Percentiles rank a stretch among this genome's conserved stretches.
phyloP scores from a whole-genome alignment of 2,888 invertebrate species.

The Tinea semifulvella region DNA sequence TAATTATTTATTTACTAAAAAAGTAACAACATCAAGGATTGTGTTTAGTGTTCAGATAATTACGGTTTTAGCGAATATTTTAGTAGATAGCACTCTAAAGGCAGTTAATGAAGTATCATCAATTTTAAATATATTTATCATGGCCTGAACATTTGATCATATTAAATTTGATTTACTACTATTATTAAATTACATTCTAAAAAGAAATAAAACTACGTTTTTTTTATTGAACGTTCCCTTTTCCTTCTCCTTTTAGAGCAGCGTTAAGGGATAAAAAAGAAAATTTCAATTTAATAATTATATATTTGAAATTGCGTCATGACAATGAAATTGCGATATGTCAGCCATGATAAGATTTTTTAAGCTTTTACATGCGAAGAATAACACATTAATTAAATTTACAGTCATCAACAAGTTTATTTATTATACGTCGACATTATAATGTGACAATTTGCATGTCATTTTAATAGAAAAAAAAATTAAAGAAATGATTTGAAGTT shows the following conservation, averaged over 20 bases:
- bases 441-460: background rate
- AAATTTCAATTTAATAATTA: background rate
- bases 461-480: too few species aligned
- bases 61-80: background rate
- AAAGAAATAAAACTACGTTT: background rate
- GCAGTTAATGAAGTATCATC: slow-evolving; percentile 42
- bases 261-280: slow-evolving; percentile 53
- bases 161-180: too few species aligned
- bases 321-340: slow-evolving; percentile 62
- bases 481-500: too few species aligned
- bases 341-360: slow-evolving; percentile 61
- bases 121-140: slow-evolving; percentile 38
- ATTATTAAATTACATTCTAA: slow-evolving; percentile 32
- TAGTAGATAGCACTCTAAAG: slow-evolving; percentile 25
- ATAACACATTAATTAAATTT: slow-evolving; percentile 4
- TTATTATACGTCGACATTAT: background rate
- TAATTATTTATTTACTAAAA: too few species aligned
- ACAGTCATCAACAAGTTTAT: background rate
- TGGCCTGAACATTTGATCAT: slow-evolving; percentile 46
- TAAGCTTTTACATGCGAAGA: slow-evolving; percentile 50
- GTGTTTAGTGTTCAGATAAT: too few species aligned
- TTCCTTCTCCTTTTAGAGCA: slow-evolving; percentile 51
- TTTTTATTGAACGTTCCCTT: slow-evolving; percentile 40
- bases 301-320: slow-evolving; percentile 47
- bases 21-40: too few species aligned